Percentiles rank a stretch among this genome's conserved stretches.
Evolutionary conservation across 2,113 vertebrate species (phyloP).

Genomic region (Cochlearius cochlearius): DNA sequence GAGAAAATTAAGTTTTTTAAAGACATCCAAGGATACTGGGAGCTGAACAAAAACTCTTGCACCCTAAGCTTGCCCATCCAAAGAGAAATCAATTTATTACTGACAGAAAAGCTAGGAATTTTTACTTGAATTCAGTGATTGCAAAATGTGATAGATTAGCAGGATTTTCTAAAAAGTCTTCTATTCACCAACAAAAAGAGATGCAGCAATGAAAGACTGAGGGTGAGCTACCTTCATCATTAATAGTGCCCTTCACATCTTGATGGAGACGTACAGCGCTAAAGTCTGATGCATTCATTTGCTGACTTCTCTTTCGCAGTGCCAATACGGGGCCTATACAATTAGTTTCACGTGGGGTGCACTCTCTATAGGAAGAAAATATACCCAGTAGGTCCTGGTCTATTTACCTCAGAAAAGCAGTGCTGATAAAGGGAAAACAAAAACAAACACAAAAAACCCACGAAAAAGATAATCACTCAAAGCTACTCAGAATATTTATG

Average conservation of each 20-base stretch:
- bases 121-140: not conserved
- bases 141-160: not conserved
- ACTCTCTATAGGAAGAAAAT: not conserved
- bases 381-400: not conserved
- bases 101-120: not conserved
- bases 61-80: not conserved
- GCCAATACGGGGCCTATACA: not conserved
- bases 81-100: not conserved
- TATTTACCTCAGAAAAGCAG: not conserved
- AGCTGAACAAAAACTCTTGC: not conserved
- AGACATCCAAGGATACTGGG: not conserved
- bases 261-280: fast-evolving
- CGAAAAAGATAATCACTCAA: not conserved
- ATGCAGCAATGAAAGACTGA: not conserved
- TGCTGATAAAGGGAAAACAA: not conserved
- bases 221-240: not conserved
- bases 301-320: not conserved
- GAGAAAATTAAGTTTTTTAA: not conserved
- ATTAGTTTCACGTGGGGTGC: not conserved
- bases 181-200: not conserved
- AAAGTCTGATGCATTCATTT: not conserved
- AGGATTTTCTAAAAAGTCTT: not conserved
- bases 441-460: not conserved
- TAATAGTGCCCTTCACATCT: not conserved
- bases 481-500: not conserved